These are phyloP conservation scores for Caenorhabditis doughertyi DNA, from an alignment of 2,888 invertebrate genomes.

Conservation along the genomic window DNA sequence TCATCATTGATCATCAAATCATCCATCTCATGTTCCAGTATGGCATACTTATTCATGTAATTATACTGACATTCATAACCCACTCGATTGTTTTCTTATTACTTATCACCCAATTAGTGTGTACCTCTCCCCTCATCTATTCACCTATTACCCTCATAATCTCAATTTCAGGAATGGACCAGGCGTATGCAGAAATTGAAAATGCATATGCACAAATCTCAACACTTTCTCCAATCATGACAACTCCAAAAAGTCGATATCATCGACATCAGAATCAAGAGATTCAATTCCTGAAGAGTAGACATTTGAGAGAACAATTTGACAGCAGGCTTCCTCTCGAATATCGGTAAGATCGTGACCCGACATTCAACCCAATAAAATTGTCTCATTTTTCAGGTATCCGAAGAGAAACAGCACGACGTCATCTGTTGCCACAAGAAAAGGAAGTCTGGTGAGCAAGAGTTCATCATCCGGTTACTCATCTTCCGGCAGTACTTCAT, in stretches of 20 bases:
- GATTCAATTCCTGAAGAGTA: background rate
- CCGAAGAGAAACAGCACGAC: conserved; percentile 47
- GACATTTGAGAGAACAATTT: conserved; percentile 30
- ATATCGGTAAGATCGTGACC: conserved; percentile 40
- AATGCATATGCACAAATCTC: conserved; percentile 12
- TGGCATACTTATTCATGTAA: background rate
- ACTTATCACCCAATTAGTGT: conserved; percentile 35
- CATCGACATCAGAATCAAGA: background rate
- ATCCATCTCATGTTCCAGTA: background rate
- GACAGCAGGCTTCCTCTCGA: conserved; percentile 56
- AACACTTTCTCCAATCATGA: conserved; percentile 1
- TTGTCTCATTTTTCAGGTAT: conserved; percentile 49
- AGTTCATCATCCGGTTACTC: conserved; percentile 58
- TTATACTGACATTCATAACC: conserved; percentile 9
- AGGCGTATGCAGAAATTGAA: conserved; percentile 52
- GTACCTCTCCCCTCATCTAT: background rate
- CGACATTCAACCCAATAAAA: background rate
- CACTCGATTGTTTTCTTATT: conserved; percentile 5
- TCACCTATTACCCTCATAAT: background rate
- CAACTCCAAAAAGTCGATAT: conserved; percentile 13
- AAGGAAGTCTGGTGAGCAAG: conserved; percentile 55
- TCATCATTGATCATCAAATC: background rate
- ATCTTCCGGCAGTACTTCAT: conserved; percentile 45
- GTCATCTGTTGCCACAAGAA: conserved; percentile 21
- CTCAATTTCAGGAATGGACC: conserved; percentile 42